phyloP scores from a whole-genome alignment of 1,140 invertebrate species.

The Arion vulgaris region DNA sequence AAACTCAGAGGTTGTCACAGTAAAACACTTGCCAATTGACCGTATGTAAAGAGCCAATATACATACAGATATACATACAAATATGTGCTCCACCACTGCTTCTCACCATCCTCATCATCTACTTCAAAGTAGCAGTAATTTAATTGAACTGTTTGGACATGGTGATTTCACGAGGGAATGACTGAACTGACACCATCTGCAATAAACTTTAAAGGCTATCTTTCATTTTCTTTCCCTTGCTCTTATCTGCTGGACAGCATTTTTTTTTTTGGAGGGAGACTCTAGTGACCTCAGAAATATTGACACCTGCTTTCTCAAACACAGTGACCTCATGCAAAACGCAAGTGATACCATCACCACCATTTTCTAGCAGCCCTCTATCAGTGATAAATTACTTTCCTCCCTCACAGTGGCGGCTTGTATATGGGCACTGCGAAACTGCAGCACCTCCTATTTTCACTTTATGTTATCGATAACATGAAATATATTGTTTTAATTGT shows the following conservation, averaged over 20 bases:
- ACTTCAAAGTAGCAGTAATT: constrained; percentile 99
- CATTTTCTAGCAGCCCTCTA: constrained; percentile 88
- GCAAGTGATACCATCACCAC: constrained; percentile 96
- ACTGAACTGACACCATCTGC: constrained; percentile 97
- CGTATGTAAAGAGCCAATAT: no score
- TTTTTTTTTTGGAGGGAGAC: constrained; percentile 84
- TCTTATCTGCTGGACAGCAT: constrained; percentile 92
- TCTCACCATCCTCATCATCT: constrained; percentile 79
- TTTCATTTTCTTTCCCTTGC: constrained; percentile 85
- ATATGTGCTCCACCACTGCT: constrained; percentile 73
- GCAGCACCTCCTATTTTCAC: no score
- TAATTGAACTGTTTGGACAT: constrained; percentile 97
- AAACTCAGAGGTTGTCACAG: no score
- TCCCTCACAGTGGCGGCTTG: no score
- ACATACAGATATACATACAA: no score
- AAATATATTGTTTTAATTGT: no score
- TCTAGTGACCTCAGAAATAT: constrained; percentile 95
- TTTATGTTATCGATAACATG: no score
- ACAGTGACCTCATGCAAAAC: constrained; percentile 94
- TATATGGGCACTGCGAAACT: no score
- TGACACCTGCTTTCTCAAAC: constrained; percentile 98
- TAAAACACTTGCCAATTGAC: no score
- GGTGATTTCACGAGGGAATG: constrained; percentile 96
- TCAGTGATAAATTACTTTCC: constrained; percentile 88
- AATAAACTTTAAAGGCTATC: constrained; percentile 89